Percentiles rank a stretch among this genome's conserved stretches.
Evolutionary conservation across 2,797 vertebrate species (phyloP).

Genomic region (Onychomys arenicola): DNA sequence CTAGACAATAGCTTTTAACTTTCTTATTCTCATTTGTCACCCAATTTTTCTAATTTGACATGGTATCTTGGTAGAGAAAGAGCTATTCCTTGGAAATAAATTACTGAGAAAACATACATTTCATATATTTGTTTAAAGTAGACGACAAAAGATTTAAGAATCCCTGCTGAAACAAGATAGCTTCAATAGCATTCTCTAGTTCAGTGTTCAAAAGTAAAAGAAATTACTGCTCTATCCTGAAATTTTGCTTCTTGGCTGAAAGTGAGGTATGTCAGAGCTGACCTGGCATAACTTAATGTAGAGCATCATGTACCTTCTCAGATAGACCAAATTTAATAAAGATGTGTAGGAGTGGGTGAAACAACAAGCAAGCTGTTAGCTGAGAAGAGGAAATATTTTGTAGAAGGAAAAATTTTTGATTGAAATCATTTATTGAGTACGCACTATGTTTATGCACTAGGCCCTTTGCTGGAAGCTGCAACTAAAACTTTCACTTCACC

Average conservation of each 20-base stretch:
- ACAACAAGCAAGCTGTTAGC: not conserved
- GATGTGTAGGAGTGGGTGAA: not conserved
- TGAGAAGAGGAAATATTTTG: not conserved
- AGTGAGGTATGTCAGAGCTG: not conserved
- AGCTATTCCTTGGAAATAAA: not conserved
- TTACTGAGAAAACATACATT: not conserved
- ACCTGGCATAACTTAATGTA: not conserved
- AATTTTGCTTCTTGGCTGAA: not conserved
- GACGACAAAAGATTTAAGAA: not conserved
- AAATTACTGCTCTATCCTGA: not conserved
- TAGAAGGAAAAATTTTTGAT: not conserved
- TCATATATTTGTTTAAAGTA: not conserved
- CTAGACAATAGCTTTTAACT: conserved; percentile 38
- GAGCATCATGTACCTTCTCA: not conserved
- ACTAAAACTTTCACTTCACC: not conserved
- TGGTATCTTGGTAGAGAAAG: not conserved
- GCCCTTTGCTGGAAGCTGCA: not conserved
- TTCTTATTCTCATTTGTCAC: conserved; percentile 4
- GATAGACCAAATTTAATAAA: not conserved
- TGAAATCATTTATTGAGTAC: not conserved
- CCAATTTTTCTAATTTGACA: not conserved
- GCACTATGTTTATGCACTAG: not conserved
- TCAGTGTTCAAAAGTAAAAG: not conserved
- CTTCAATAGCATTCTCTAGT: not conserved
- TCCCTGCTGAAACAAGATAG: not conserved